These are phyloP conservation scores for Biston stratarius DNA, from an alignment of 2,888 invertebrate species.

Conservation along the genomic window DNA sequence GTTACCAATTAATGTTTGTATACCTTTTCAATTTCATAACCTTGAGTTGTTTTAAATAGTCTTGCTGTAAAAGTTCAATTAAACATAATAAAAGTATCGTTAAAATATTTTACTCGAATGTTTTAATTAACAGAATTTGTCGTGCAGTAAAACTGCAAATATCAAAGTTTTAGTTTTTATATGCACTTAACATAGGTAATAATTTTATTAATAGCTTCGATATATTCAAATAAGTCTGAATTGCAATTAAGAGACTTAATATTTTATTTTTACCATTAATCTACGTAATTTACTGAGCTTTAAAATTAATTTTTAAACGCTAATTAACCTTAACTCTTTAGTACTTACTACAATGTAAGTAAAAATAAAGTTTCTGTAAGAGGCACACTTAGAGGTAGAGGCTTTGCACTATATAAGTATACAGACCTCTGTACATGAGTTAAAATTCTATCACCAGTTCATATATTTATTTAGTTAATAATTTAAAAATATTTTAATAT, in stretches of 20 bases:
- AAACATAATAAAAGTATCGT: slow-evolving; percentile 22
- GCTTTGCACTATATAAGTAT: neutral
- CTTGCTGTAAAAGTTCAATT: slow-evolving; percentile 18
- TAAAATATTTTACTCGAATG: slow-evolving; percentile 12
- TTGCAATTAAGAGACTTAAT: neutral
- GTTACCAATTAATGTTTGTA: neutral
- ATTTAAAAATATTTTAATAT: too few relatives aligned
- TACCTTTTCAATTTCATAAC: slow-evolving; percentile 2
- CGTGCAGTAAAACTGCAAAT: slow-evolving; percentile 17
- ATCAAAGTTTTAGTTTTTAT: slow-evolving; percentile 7
- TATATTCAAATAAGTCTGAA: slow-evolving; percentile 1
- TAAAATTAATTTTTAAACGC: slow-evolving; percentile 10
- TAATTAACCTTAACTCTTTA: slow-evolving; percentile 1
- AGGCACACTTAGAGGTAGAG: too few relatives aligned
- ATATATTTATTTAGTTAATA: too few relatives aligned
- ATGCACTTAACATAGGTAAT: slow-evolving; percentile 5
- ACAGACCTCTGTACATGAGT: too few relatives aligned
- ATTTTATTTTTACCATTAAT: slow-evolving; percentile 11
- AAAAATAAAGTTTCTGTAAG: neutral
- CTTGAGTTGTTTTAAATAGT: slow-evolving; percentile 42
- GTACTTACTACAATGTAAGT: slow-evolving; percentile 3
- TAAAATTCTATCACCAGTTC: too few relatives aligned
- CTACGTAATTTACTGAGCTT: slow-evolving; percentile 3
- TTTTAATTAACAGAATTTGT: slow-evolving; percentile 22
- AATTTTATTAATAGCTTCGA: slow-evolving; percentile 17